Conservation (phyloP, 2,888 invertebrate genomes). For the Siphlonurus alternatus region DNA sequence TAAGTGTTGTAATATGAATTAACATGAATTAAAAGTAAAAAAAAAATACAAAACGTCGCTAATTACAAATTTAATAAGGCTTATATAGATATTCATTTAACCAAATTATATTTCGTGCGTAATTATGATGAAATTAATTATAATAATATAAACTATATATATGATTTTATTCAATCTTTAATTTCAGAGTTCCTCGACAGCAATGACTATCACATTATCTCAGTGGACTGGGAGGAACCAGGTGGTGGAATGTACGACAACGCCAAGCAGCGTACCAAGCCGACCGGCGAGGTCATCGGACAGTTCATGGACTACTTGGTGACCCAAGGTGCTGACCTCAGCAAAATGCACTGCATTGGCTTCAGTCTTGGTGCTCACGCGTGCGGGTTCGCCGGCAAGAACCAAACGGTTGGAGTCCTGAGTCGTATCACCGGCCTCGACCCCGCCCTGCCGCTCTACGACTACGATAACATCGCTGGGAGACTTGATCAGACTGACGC, state of each 20-base stretch:
- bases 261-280: slow-evolving; percentile 14
- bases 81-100: too few species aligned
- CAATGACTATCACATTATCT: slow-evolving; percentile 18
- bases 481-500: slow-evolving; percentile 16
- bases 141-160: too few species aligned
- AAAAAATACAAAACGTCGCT: too few species aligned
- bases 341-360: slow-evolving; percentile 6
- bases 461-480: slow-evolving; percentile 14
- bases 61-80: too few species aligned
- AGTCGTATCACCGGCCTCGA: slow-evolving; percentile 11
- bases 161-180: too few species aligned
- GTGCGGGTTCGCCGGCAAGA: slow-evolving; percentile 6
- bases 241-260: slow-evolving; percentile 16
- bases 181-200: neutral
- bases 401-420: neutral
- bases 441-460: slow-evolving; percentile 13
- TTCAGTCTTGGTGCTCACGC: slow-evolving; percentile 9
- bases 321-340: neutral
- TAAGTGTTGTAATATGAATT: too few species aligned
- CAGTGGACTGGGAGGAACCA: slow-evolving; percentile 19
- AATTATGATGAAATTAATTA: too few species aligned
- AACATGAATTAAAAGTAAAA: too few species aligned
- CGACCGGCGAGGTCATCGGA: slow-evolving; percentile 4
- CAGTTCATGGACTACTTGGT: slow-evolving; percentile 4
- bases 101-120: too few species aligned